Evolutionary conservation across 2,797 vertebrate species (phyloP).

Genomic region (Bucorvus abyssinicus): DNA sequence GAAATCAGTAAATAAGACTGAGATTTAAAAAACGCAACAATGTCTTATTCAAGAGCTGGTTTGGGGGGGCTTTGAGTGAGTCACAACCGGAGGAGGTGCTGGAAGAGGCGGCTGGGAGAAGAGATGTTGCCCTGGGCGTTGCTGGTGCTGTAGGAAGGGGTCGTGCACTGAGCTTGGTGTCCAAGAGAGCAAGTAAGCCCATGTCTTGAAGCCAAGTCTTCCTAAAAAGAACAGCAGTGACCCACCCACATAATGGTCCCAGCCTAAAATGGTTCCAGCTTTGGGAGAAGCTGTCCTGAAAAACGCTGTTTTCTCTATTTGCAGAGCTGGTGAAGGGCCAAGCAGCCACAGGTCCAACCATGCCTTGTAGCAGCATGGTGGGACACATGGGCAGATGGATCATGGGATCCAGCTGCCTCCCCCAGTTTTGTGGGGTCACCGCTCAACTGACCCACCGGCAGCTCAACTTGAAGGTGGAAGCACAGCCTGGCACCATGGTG

Average conservation of each 20-base stretch:
- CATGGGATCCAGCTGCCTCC: neutral
- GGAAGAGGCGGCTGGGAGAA: neutral
- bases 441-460: neutral
- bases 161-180: neutral
- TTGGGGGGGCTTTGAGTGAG: neutral
- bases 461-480: neutral
- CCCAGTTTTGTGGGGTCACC: neutral
- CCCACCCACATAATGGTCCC: accelerated
- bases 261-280: neutral
- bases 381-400: neutral
- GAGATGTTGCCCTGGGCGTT: neutral
- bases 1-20: neutral
- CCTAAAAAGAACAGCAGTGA: neutral
- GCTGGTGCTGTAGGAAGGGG: neutral
- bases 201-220: neutral
- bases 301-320: neutral
- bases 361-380: accelerated
- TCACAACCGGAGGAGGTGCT: neutral
- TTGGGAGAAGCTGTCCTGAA: neutral
- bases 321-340: neutral
- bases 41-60: neutral
- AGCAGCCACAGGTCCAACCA: accelerated
- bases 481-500: accelerated
- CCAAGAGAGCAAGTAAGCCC: neutral
- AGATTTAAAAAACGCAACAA: neutral